These are phyloP conservation scores for Seladonia tumulorum DNA, from an alignment of 2,888 invertebrate species.

Conservation along the genomic window DNA sequence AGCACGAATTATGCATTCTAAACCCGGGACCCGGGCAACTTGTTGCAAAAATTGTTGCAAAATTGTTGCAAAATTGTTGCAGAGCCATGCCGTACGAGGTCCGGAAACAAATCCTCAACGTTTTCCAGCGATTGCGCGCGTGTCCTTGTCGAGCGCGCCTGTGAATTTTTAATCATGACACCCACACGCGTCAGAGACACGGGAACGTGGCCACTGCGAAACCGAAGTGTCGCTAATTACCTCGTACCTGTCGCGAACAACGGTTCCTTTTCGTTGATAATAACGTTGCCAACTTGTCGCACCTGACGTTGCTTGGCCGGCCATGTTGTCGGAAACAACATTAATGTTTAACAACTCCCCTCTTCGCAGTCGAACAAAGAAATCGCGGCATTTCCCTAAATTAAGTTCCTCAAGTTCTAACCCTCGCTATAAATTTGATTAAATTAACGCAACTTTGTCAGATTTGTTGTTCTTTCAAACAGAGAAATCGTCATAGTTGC, in stretches of 20 bases:
- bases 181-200: slow-evolving; percentile 11
- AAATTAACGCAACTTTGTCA: neutral
- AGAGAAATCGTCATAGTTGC: no score
- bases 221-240: slow-evolving; percentile 17
- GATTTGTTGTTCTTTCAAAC: no score
- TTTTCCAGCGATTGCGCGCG: slow-evolving; percentile 44
- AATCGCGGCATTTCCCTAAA: neutral
- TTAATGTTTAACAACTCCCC: neutral
- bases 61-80: neutral
- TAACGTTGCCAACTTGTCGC: slow-evolving; percentile 7
- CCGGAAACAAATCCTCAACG: slow-evolving; percentile 16
- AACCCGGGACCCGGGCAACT: slow-evolving; percentile 12
- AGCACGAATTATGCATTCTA: slow-evolving; percentile 16
- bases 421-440: neutral
- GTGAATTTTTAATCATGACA: slow-evolving; percentile 29
- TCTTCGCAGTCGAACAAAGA: neutral
- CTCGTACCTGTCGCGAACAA: neutral
- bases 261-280: slow-evolving; percentile 7
- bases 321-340: neutral
- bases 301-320: neutral
- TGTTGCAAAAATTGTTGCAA: neutral
- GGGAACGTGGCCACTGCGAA: neutral
- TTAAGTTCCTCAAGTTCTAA: neutral
- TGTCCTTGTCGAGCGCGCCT: slow-evolving; percentile 26
- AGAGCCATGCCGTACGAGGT: slow-evolving; percentile 24